These are phyloP conservation scores for Craseonycteris thonglongyai DNA, from an alignment of 2,113 vertebrate species.

Conservation along the genomic window DNA sequence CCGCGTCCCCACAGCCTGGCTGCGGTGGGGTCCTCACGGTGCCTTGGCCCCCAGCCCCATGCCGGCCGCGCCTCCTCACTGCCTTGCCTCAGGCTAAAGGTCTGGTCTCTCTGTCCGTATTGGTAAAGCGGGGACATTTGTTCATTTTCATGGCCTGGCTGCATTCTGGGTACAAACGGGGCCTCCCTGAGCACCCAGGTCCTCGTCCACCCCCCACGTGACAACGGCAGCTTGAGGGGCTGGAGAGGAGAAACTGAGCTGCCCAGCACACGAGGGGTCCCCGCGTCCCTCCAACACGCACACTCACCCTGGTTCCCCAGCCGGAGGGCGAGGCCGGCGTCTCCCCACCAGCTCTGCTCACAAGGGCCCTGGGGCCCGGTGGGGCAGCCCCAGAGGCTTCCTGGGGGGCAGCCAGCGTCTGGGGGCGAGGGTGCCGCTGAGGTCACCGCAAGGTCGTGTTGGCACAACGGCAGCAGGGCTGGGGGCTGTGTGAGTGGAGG, in stretches of 20 bases:
- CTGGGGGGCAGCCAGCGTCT: no score
- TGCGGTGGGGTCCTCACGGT: not conserved
- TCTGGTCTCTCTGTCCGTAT: not conserved
- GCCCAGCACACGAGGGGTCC: fast-evolving
- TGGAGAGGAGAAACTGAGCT: fast-evolving
- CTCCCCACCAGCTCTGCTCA: not conserved
- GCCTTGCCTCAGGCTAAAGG: not conserved
- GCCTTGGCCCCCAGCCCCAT: fast-evolving
- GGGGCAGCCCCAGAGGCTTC: not conserved
- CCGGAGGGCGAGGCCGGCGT: fast-evolving
- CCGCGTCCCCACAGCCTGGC: not conserved
- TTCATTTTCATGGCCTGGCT: not conserved
- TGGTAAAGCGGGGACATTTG: not conserved
- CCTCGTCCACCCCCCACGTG: not conserved
- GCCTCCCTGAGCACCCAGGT: fast-evolving
- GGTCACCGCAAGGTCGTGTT: not conserved
- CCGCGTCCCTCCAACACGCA: fast-evolving
- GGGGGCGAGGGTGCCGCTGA: not conserved
- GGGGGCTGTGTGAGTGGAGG: fast-evolving
- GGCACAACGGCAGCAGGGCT: not conserved
- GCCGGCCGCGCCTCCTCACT: not conserved
- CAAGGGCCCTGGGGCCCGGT: no score
- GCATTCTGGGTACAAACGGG: not conserved
- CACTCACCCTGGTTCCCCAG: not conserved
- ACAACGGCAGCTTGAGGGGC: fast-evolving